Conservation (phyloP, 2,113 vertebrate species). For the Carettochelys insculpta region DNA sequence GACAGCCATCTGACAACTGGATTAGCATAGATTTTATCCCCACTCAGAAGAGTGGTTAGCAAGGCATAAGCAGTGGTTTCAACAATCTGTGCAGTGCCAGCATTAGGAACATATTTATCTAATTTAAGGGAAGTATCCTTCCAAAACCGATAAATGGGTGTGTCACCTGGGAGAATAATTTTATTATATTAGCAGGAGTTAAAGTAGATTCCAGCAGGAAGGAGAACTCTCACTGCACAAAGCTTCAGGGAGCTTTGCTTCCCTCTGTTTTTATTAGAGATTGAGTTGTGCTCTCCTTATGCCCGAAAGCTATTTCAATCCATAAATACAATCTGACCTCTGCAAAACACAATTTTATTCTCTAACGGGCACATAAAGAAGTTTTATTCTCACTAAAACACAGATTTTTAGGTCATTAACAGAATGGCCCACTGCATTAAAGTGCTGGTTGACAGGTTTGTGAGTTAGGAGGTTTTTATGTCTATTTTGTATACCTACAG, state of each 20-base stretch:
- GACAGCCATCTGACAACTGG: slow-evolving; percentile 89
- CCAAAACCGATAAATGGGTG: slow-evolving; percentile 85
- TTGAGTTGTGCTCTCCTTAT: rapidly evolving
- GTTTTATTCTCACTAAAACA: too few relatives aligned
- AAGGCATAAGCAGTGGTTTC: slow-evolving; percentile 90
- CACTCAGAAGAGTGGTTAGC: slow-evolving; percentile 79
- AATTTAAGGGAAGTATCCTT: slow-evolving; percentile 62
- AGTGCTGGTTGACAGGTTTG: too few relatives aligned
- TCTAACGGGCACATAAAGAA: neutral
- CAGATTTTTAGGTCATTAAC: too few relatives aligned
- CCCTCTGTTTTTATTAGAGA: neutral
- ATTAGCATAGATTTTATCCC: slow-evolving; percentile 78
- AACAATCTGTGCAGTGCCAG: slow-evolving; percentile 80
- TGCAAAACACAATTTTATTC: neutral
- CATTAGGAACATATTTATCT: slow-evolving; percentile 66
- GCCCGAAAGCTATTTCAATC: rapidly evolving
- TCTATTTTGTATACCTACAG: too few relatives aligned
- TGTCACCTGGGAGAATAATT: slow-evolving; percentile 74
- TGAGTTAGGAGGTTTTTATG: too few relatives aligned
- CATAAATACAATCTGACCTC: rapidly evolving
- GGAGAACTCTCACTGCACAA: neutral
- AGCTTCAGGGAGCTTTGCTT: neutral
- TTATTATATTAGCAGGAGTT: neutral
- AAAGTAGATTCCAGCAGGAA: neutral
- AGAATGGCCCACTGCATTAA: too few relatives aligned